Evolutionary conservation across 2,797 vertebrate genomes (phyloP).

Genomic region (Typhlichthys subterraneus): DNA sequence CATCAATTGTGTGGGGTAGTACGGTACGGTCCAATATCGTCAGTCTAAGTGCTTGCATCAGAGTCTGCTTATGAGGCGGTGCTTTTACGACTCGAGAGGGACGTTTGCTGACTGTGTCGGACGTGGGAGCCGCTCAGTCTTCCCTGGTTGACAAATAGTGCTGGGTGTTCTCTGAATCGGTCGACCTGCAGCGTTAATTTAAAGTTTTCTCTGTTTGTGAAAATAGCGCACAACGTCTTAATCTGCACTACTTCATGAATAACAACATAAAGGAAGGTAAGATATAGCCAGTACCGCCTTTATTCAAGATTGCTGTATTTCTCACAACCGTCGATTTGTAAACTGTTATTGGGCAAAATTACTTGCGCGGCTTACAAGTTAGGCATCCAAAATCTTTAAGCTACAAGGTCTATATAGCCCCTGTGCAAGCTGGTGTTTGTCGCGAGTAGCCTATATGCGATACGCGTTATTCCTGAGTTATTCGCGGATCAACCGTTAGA

Average conservation of each 20-base stretch:
- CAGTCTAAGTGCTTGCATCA: conserved; percentile 12
- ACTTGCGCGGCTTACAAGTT: conserved; percentile 1
- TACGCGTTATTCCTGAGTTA: too few species aligned
- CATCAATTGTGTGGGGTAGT: conserved; percentile 10
- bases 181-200: conserved; percentile 24
- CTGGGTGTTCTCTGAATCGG: not conserved
- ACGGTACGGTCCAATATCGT: not conserved
- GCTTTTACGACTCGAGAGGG: conserved; percentile 46
- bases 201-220: conserved; percentile 32
- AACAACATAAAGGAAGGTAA: too few species aligned
- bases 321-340: not conserved
- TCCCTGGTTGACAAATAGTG: conserved; percentile 15
- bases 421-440: not conserved
- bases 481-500: too few species aligned
- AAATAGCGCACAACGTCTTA: not conserved
- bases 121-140: conserved; percentile 34
- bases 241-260: not conserved
- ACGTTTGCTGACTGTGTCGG: conserved; percentile 14
- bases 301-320: too few species aligned
- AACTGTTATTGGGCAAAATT: not conserved
- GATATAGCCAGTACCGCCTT: too few species aligned
- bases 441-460: too few species aligned
- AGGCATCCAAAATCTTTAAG: not conserved
- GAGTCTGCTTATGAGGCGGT: conserved; percentile 53
- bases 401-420: conserved; percentile 1